Percentiles rank a stretch among this genome's conserved stretches.
phyloP scores from a whole-genome alignment of 1,140 invertebrate genomes.

The Lasaia peninsularis region DNA sequence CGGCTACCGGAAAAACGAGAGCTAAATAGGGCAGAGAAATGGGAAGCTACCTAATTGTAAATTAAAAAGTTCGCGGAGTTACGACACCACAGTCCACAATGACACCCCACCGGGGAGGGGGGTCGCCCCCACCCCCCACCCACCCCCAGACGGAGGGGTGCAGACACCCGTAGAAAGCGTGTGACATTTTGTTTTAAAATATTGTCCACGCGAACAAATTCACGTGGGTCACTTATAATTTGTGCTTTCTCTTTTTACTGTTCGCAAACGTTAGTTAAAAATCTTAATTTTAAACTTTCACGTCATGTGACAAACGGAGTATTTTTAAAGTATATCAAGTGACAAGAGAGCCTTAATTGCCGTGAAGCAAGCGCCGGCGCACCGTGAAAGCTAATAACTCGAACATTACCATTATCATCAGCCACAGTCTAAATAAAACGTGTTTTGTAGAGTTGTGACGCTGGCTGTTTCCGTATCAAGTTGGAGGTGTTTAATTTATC shows the following conservation, averaged over 20 bases:
- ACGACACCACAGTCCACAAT: slow-evolving; percentile 76
- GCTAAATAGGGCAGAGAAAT: slow-evolving; percentile 77
- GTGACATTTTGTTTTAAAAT: slow-evolving; percentile 78
- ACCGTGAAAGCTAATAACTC: slow-evolving; percentile 64
- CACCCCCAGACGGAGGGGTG: slow-evolving; percentile 36
- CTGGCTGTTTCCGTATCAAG: slow-evolving; percentile 31
- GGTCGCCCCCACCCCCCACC: slow-evolving; percentile 33
- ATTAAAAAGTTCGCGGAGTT: slow-evolving; percentile 77
- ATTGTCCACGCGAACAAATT: slow-evolving; percentile 74
- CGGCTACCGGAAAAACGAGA: slow-evolving; percentile 67
- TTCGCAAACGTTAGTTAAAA: slow-evolving; percentile 27
- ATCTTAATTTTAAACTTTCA: slow-evolving; percentile 28
- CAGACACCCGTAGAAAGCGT: slow-evolving; percentile 72
- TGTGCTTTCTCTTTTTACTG: slow-evolving; percentile 58
- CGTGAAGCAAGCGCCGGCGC: slow-evolving; percentile 47
- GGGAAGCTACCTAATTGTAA: slow-evolving; percentile 77
- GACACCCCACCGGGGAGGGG: slow-evolving; percentile 54
- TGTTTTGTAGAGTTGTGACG: slow-evolving; percentile 25
- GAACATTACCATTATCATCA: slow-evolving; percentile 43
- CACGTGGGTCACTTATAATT: slow-evolving; percentile 72
- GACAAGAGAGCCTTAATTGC: slow-evolving; percentile 53
- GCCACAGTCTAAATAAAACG: slow-evolving; percentile 39
- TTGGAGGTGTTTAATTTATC: slow-evolving; percentile 26
- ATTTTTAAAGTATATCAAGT: slow-evolving; percentile 21
- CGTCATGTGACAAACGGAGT: slow-evolving; percentile 23